Evolutionary conservation across 2,888 invertebrate species (phyloP).

Genomic region (Crioceris asparagi): DNA sequence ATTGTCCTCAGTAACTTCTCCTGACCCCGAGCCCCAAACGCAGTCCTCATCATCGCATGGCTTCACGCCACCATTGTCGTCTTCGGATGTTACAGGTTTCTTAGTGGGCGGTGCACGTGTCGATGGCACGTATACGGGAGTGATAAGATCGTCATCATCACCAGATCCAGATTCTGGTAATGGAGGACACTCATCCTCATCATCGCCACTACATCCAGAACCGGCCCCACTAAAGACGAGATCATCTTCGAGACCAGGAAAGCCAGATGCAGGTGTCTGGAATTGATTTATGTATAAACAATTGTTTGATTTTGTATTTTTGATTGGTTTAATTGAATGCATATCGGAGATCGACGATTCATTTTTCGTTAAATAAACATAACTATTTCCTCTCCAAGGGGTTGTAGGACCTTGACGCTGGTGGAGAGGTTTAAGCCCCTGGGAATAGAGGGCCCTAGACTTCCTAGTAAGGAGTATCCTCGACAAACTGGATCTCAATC

Average conservation of each 20-base stretch:
- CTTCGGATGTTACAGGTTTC: conserved; percentile 23
- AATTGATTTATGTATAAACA: no score
- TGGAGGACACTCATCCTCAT: conserved; percentile 85
- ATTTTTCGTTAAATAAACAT: no score
- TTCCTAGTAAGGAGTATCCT: no score
- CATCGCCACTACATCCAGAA: conserved; percentile 82
- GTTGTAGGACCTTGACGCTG: no score
- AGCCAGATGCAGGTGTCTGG: conserved; percentile 77
- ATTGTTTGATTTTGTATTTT: no score
- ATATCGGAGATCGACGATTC: no score
- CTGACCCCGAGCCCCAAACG: conserved; percentile 69
- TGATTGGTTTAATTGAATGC: no score
- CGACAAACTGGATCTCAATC: no score
- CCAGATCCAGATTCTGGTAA: conserved; percentile 60
- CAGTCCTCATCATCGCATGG: conserved; percentile 74
- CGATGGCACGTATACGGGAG: conserved; percentile 82
- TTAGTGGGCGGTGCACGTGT: conserved; percentile 58
- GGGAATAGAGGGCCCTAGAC: no score
- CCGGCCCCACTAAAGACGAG: conserved; percentile 87
- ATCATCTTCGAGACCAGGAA: conserved; percentile 72
- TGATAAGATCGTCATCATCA: conserved; percentile 85
- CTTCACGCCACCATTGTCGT: conserved; percentile 23
- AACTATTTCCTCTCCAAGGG: no score
- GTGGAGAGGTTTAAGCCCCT: no score
- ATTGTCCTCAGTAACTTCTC: conserved; percentile 57